Evolutionary conservation across 2,797 vertebrate species (phyloP).

Genomic region (Thaleichthys pacificus): DNA sequence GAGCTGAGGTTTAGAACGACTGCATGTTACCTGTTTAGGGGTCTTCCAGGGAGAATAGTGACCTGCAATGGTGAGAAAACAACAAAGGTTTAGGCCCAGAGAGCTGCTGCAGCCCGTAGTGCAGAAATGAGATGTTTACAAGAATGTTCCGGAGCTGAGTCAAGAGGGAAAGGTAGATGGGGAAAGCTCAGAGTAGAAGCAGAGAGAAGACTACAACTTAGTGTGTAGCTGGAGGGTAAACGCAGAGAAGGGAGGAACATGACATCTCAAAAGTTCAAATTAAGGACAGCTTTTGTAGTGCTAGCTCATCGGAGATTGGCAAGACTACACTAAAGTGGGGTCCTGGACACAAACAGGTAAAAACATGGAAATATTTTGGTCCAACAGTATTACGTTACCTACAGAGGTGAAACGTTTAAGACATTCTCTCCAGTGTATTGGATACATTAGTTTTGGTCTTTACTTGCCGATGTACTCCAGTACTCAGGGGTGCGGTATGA

Average conservation of each 20-base stretch:
- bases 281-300: neutral
- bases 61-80: constrained; percentile 88
- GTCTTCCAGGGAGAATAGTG: constrained; percentile 99
- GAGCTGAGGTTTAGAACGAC: constrained; percentile 43
- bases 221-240: neutral
- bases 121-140: neutral
- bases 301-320: neutral
- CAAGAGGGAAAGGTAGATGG: neutral
- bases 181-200: constrained; percentile 14
- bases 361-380: neutral
- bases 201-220: constrained; percentile 1
- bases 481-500: neutral
- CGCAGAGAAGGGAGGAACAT: too few species aligned
- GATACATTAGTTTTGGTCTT: too few species aligned
- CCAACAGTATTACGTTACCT: too few species aligned
- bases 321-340: too few species aligned
- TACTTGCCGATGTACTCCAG: neutral
- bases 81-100: constrained; percentile 73
- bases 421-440: neutral
- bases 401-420: neutral
- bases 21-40: constrained; percentile 91
- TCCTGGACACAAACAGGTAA: neutral
- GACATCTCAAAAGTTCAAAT: neutral
- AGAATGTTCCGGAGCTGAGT: neutral
- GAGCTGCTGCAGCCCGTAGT: neutral